Base-by-base conservation (phyloP, 2,797 vertebrate genomes). In the Sebastes kiyomatsui region DNA sequence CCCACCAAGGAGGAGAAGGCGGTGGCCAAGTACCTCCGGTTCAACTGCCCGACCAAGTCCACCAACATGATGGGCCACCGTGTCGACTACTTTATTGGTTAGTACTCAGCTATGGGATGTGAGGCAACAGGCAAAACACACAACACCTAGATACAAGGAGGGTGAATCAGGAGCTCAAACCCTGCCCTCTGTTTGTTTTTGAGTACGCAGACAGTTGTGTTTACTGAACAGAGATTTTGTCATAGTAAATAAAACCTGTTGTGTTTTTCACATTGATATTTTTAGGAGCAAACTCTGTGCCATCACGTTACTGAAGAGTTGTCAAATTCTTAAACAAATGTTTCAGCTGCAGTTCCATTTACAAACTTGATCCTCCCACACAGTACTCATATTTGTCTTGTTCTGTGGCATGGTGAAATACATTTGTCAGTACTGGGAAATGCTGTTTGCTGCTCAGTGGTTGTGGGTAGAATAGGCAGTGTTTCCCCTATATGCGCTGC, bases 41-140 rank as follows among this genome's bases (percentile, higher is more conserved):
- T 99, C 92, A 99, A 99, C 94, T 99, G 98, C 89, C 97, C 98
- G 55, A 98, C 97, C 85, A 99, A 99, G 93, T 99, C 99, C 83
- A 99, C 99, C 68, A 99, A 97, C 94, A 99, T 99, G 98, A 97
- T 99, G 97, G 97, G 98, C 52, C 99, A 99, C 88, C 86, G 98
- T 55, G 98, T 99, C 62, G 98, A 99, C 95, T 99, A 99, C 94
- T 99, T 99, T 84, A 96, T 97, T 49, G 99, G 99, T 99, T 88
- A 92, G 97, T 90, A 74, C 23, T 65, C 42, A 35, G 30, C 33
- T 28, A 35, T 28, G 7, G 25, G 27, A 56, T 58, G 32, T 27
- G 30, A 71, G n/a, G 30, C 23, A 25, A 35, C 52, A n/a, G n/a
- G 4, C 42, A 30, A 32, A 78, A 23, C 56, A 54, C 32, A 11